phyloP scores from a whole-genome alignment of 2,113 vertebrate genomes.

The Oreocharis arfaki region DNA sequence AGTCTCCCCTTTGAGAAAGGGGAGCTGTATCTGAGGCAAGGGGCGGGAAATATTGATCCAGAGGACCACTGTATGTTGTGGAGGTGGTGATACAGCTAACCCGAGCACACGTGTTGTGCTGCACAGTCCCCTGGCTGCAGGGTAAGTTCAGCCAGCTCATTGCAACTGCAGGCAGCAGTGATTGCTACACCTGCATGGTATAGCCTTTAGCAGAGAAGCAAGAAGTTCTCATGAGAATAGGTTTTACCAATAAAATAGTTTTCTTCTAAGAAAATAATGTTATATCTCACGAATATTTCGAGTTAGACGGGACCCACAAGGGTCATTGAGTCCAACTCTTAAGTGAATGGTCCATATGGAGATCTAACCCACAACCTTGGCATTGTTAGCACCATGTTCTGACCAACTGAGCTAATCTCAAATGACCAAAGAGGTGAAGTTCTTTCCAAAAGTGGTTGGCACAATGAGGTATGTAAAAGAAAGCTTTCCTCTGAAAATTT shows the following conservation, averaged over 20 bases:
- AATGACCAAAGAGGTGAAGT: background rate
- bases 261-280: background rate
- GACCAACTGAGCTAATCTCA: background rate
- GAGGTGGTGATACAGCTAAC: background rate
- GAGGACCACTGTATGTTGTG: background rate
- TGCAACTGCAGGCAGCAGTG: background rate
- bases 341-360: background rate
- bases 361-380: background rate
- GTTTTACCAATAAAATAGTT: background rate
- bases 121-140: background rate
- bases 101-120: background rate
- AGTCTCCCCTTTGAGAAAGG: background rate
- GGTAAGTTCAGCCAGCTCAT: background rate
- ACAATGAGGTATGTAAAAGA: background rate
- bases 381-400: background rate
- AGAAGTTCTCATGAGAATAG: background rate
- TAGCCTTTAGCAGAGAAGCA: background rate
- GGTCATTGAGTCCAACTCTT: background rate
- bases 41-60: background rate
- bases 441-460: background rate
- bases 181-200: background rate
- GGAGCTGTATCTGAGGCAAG: background rate
- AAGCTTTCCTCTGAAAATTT: background rate
- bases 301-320: background rate
- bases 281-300: background rate